These are phyloP conservation scores for Yoshiicerus persimilis DNA, from an alignment of 1,140 invertebrate genomes.

Conservation along the genomic window DNA sequence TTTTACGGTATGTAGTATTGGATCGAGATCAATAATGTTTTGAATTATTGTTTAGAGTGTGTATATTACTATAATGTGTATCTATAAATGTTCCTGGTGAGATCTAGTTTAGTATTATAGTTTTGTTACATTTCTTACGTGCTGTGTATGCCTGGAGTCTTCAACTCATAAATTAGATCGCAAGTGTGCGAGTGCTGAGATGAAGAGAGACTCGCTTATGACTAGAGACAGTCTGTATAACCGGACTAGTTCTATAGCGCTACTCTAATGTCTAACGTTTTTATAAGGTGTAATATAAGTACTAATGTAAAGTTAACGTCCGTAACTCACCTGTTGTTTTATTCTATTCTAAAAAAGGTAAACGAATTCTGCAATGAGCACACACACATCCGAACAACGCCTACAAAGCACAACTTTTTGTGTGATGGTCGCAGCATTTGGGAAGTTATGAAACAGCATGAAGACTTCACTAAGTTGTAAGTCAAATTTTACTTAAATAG, in stretches of 20 bases:
- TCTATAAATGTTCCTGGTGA: background rate
- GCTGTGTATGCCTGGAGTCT: slow-evolving; percentile 9
- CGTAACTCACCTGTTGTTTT: slow-evolving; percentile 24
- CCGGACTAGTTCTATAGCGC: background rate
- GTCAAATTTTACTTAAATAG: background rate
- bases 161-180: background rate
- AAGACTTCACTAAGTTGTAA: slow-evolving; percentile 58
- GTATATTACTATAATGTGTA: background rate
- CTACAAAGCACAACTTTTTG: slow-evolving; percentile 68
- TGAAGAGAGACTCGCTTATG: background rate
- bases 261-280: no score
- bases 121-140: background rate
- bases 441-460: slow-evolving; percentile 64
- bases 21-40: background rate
- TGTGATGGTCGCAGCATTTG: slow-evolving; percentile 63
- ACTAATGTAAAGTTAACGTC: background rate
- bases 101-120: background rate
- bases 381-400: slow-evolving; percentile 62
- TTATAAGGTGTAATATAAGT: background rate
- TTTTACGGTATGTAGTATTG: background rate
- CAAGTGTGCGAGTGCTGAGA: background rate
- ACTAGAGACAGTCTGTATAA: background rate
- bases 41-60: background rate
- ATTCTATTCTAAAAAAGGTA: slow-evolving; percentile 50
- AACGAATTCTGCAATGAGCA: slow-evolving; percentile 63